Percentiles rank a stretch among this genome's conserved stretches.
Evolutionary conservation across 2,888 invertebrate species (phyloP).

Genomic region (Corythucha ciliata): DNA sequence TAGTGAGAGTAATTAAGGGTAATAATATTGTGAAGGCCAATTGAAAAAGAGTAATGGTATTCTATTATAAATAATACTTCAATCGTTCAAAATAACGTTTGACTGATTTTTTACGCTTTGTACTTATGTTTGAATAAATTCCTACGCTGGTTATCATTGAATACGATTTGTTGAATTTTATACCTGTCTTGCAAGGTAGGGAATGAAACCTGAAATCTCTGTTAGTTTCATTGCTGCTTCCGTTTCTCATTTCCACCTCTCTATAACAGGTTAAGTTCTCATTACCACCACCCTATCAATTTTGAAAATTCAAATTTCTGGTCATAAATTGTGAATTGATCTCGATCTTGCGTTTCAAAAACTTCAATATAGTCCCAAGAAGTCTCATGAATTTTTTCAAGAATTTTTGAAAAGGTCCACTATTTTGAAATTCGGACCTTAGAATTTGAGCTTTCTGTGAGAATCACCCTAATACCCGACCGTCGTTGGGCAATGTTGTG

Average conservation of each 20-base stretch:
- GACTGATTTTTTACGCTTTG: not conserved
- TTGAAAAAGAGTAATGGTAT: no score
- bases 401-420: not conserved
- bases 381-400: constrained; percentile 5
- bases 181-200: not conserved
- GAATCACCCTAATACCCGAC: constrained; percentile 1
- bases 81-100: no score
- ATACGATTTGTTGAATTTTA: not conserved
- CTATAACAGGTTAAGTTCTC: not conserved
- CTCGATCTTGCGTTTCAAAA: not conserved
- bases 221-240: no score
- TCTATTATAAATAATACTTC: no score
- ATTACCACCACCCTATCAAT: constrained; percentile 1
- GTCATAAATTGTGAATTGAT: not conserved
- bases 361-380: not conserved
- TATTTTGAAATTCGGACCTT: no score
- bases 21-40: no score
- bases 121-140: not conserved
- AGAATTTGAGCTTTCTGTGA: constrained; percentile 1
- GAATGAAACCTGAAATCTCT: not conserved
- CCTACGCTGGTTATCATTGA: not conserved
- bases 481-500: no score
- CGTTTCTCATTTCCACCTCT: not conserved
- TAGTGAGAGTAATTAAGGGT: no score
- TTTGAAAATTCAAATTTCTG: constrained; percentile 1